Evolutionary conservation across 2,113 vertebrate species (phyloP), one percentile per base, ranked within the genome.

Genomic region (Daphoenositta chrysoptera): DNA sequence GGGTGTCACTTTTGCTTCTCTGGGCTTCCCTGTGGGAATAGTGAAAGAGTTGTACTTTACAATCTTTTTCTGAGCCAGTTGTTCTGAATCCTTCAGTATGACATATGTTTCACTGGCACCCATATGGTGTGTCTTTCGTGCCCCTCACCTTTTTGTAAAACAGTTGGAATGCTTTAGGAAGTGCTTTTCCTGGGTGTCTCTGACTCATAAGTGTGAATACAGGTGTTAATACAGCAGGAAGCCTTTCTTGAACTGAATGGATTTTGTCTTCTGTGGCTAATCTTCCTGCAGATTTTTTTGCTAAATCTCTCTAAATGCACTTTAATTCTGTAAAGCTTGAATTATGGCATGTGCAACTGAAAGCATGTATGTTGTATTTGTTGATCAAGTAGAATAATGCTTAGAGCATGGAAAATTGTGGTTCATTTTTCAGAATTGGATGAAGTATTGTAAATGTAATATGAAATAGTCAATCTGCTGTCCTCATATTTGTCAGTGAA

Each of bases 241-340:
- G 9, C 9, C 39, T 69, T 91, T 60, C 51, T 53, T 40, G 63
- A 71, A 64, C 33, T 11, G 87, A 83, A 60, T 76, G 57, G 79
- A 68, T 94, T 94, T 89, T 0, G 0, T 87, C 61, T 69, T 51
- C 48, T 47, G 0, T 84, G 61, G 69, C 69, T 91, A 75, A 81
- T 82, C 86, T 75, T 82, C 69, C 45, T 69, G 48, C 44, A 61
- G 80, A 68, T 92, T 95, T 92, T 92, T 90, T 78, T 78, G n/a
- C 73, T 89, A 83, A 87, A 75, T 66, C 83, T 83, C 75, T 84
- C 60, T 82, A 92, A 94, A 78, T 82, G 72, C 45, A 58, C 45
- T 91, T 81, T 45, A 87, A 75, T 91, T 78, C 75, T 70, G 9
- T 87, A 65, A 84, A 83, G 33, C 82, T 61, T 70, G 60, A 89